Conservation (phyloP, 37 sponge, comb jelly and placozoan species). For the Oopsacas minuta region DNA sequence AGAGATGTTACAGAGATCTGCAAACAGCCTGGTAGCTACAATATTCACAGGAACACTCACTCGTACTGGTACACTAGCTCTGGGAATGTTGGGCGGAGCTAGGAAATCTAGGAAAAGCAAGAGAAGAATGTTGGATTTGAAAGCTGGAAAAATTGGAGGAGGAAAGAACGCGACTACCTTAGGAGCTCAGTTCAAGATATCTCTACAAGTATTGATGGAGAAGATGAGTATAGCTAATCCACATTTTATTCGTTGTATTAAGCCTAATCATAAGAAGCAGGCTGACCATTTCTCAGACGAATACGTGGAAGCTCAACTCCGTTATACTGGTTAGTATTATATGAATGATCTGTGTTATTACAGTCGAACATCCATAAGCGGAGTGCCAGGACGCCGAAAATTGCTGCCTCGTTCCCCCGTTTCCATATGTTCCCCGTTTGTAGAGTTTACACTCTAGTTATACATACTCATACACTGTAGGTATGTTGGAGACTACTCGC, state of each 20-base stretch:
- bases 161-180: constrained; percentile 30
- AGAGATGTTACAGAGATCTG: constrained; percentile 47
- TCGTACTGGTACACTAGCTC: constrained; percentile 56
- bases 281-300: neutral
- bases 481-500: constrained; percentile 67
- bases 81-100: constrained; percentile 29
- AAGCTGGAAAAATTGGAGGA: neutral
- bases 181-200: constrained; percentile 66
- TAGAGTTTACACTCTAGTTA: neutral
- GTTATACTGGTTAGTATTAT: neutral
- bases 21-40: constrained; percentile 30
- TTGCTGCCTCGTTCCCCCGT: no score
- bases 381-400: no score
- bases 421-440: no score
- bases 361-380: no score
- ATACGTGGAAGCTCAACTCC: neutral
- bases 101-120: constrained; percentile 20
- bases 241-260: constrained; percentile 73
- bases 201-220: constrained; percentile 56
- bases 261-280: constrained; percentile 47
- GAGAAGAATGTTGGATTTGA: neutral
- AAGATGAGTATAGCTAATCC: constrained; percentile 56
- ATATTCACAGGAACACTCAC: constrained; percentile 53
- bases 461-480: constrained; percentile 17
- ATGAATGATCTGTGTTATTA: no score